Conservation (phyloP, 2,797 vertebrate species). For the Eptatretus atami region DNA sequence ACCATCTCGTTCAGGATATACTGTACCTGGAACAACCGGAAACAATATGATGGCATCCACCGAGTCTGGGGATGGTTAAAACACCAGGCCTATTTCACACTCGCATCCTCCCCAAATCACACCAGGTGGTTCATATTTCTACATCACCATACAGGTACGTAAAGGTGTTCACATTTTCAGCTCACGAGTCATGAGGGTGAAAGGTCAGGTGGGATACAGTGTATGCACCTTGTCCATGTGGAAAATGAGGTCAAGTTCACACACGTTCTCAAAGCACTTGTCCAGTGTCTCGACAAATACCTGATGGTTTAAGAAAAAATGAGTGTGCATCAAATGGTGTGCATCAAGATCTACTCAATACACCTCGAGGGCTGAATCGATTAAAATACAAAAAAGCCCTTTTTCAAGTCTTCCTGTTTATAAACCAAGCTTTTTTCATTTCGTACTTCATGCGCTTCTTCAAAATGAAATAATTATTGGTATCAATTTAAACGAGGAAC, state of each 20-base stretch:
- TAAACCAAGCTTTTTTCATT: too few species aligned
- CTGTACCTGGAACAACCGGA: conserved; percentile 27
- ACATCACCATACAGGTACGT: too few species aligned
- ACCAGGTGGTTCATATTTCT: too few species aligned
- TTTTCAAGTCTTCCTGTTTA: too few species aligned
- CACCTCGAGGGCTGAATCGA: too few species aligned
- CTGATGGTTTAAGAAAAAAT: conserved; percentile 12
- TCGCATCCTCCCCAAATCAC: background rate
- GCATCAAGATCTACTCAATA: too few species aligned
- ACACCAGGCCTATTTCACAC: background rate
- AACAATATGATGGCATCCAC: background rate
- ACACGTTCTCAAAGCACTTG: conserved; percentile 39
- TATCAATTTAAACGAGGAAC: too few species aligned
- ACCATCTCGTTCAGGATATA: conserved; percentile 75
- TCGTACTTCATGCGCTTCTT: too few species aligned
- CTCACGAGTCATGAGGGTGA: too few species aligned
- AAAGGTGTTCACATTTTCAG: too few species aligned
- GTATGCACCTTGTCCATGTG: conserved; percentile 35
- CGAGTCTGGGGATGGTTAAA: background rate
- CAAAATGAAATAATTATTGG: too few species aligned
- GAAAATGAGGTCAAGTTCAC: conserved; percentile 37
- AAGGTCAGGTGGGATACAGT: background rate
- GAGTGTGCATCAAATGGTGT: background rate
- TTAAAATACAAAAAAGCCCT: too few species aligned
- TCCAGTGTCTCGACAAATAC: conserved; percentile 39